Evolutionary conservation across 2,888 invertebrate genomes (phyloP), one percentile per base, ranked within the genome.

Genomic region (Unio pictorum): DNA sequence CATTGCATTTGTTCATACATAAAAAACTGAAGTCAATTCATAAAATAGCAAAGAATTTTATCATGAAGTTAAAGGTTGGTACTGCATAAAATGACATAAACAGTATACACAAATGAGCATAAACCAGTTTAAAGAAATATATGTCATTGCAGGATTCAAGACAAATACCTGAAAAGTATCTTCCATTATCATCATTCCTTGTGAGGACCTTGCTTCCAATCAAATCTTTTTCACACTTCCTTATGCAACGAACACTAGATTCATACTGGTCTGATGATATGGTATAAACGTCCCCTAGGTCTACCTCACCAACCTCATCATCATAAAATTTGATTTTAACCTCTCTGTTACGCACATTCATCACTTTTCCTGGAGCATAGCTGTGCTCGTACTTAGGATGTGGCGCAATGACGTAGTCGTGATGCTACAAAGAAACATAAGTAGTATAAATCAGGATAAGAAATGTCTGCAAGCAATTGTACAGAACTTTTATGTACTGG

Each of bases 341-440:
- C 64, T 66, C 68, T 28, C 72, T 61, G 65, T 81, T 79, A 17
- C 70, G 67, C 1, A 82, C 78, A 8, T 75, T 71, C 26, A 79
- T 67, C n/a, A 87, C 82, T 7, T 79, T 74, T 18, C 82, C 88
- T 17, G 88, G 88, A 17, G 87, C 86, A 72, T 86, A 88, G 72
- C 87, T 87, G 69, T 78, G 83, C 61, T 75, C 75, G 74, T 83
- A 87, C 68, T 75, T 69, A 7, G 88, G 86, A 68, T 88, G 86
- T 8, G 79, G 79, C 7, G 85, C 87, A 15, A 87, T 73, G 6
- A 88, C 87, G 11, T 83, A 71, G 66, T 82, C 80, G 30, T 81
- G 73, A 45, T 71, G 69, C 84, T 87, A 78, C 23, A 73, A 72
- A 64, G 6, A 63, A 61, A 57, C 20, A 59, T 17, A 63, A 26